Evolutionary conservation across 2,888 invertebrate genomes (phyloP), one percentile per base, ranked within the genome.

Genomic region (Pherbina coryleti): DNA sequence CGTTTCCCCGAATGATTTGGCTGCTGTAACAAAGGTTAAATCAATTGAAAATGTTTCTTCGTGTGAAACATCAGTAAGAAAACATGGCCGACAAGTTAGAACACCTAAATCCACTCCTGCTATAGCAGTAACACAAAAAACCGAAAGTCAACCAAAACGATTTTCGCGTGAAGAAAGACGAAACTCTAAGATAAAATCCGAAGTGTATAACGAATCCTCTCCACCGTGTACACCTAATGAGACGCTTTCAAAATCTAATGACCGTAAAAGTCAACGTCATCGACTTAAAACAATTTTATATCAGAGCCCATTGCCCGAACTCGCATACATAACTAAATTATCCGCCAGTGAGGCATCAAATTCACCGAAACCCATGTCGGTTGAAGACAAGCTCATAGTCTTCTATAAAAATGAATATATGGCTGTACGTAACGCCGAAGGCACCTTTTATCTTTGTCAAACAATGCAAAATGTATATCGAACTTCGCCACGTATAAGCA

Each of bases 391-490:
- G 86, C 92, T 96, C 60, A 94, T 95, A 84, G 94, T 96, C 3
- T 96, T 97, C 88, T 96, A 96, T 90, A 97, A 96, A 88, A 95
- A 96, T 87, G 96, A 97, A 90, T 97, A 96, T 90, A 90, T 98
- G 86, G 97, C 97, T 2, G 96, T 97, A 0, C 93, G 97, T 83
- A 97, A 97, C 88, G 95, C 95, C 0, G 96, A 96, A 88, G 96
- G 96, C 82, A 93, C 95, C 81, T 96, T 95, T 90, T 96, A 95
- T 89, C 93, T 97, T 78, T 97, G 97, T 88, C 96, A 97, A 89
- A 93, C 96, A 0, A 93, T 95, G 90, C 97, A 97, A 91, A 97
- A 97, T 89, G 95, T 97, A 78, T 96, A 96, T 90, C 95, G 95
- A 86, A 93, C 93, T 70, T 95, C 96, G 49, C 93, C 94, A 79